Evolutionary conservation across 2,888 invertebrate genomes (phyloP).

Genomic region (Phorcus lineatus): DNA sequence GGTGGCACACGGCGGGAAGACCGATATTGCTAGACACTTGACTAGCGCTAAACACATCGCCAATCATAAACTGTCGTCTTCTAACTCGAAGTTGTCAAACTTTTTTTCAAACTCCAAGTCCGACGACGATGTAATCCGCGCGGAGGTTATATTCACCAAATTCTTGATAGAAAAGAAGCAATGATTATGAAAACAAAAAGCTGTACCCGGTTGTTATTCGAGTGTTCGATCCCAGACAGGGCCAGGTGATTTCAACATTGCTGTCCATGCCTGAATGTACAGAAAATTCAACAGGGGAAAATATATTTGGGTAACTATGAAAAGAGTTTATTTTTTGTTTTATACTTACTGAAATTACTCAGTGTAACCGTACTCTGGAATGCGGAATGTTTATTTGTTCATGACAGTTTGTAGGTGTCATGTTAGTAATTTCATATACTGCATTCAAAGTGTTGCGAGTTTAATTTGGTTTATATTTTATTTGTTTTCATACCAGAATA

Average conservation of each 20-base stretch:
- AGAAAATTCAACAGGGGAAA: slow-evolving; percentile 16
- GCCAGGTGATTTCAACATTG: neutral
- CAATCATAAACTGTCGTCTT: neutral
- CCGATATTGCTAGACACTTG: neutral
- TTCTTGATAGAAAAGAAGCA: neutral
- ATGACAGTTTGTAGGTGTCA: too few relatives aligned
- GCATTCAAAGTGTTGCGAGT: too few relatives aligned
- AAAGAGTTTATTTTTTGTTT: too few relatives aligned
- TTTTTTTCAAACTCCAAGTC: neutral
- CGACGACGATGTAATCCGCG: neutral
- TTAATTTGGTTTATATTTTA: too few relatives aligned
- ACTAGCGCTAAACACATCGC: neutral
- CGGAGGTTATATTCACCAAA: neutral
- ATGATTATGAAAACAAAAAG: slow-evolving; percentile 22
- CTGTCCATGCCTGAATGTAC: neutral
- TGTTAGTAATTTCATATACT: too few relatives aligned
- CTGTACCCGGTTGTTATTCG: slow-evolving; percentile 14
- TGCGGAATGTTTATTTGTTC: too few relatives aligned
- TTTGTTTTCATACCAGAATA: too few relatives aligned
- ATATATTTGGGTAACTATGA: slow-evolving; percentile 2
- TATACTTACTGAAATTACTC: too few relatives aligned
- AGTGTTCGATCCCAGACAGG: neutral
- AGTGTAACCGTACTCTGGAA: too few relatives aligned
- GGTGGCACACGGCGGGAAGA: neutral
- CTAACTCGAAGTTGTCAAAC: neutral